Evolutionary conservation across 53 echinoderm and acorn worm genomes (phyloP), one percentile per base, ranked within the genome.

Genomic region (Echinarachnius parma): DNA sequence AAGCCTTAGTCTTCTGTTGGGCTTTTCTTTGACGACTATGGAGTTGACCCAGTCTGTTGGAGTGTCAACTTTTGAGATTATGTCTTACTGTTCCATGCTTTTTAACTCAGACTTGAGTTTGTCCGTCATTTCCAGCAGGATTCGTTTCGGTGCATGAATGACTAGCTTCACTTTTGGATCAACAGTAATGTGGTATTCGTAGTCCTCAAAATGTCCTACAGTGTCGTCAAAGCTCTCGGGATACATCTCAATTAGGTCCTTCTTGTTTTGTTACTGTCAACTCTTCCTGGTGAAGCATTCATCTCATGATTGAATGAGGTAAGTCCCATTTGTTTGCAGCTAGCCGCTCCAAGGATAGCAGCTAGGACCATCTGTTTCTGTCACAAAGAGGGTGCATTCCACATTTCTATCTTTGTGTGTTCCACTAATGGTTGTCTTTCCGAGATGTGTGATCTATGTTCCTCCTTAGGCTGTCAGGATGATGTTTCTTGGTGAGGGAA

Each of bases 31-130:
- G 1, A 50, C 28, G 9, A 75, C 64, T 29, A 75, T 59, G 8
- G 56, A 55, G 31, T 63, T 68, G 3, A 86, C 77, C 81, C 81
- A 81, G 19, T 70, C 77, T 10, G 86, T 86, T 4, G 81, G 81
- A 11, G 32, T 35, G 5, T 76, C 39, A 0, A 81, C 72, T 21
- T 77, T 81, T 3, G 46, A 59, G 25, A 82, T 75, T 34, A 80
- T 42, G 0, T 3, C 47, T 5, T 13, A 46, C 4, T 25, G 11
- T 19, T 77, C 75, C 75, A 72, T 79, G 23, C 39, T 32, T 1
- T 72, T 23, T 2, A 79, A 46, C 45, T 85, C 79, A 22, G 2
- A 7, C 58, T 86, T 52, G 9, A 86, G 75, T 19, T 21, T 46
- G 13, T 58, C 33, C 59, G 15, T 75, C 30, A 86, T 8, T 14